phyloP scores from a whole-genome alignment of 2,888 invertebrate genomes.

The Prosapia bicincta region DNA sequence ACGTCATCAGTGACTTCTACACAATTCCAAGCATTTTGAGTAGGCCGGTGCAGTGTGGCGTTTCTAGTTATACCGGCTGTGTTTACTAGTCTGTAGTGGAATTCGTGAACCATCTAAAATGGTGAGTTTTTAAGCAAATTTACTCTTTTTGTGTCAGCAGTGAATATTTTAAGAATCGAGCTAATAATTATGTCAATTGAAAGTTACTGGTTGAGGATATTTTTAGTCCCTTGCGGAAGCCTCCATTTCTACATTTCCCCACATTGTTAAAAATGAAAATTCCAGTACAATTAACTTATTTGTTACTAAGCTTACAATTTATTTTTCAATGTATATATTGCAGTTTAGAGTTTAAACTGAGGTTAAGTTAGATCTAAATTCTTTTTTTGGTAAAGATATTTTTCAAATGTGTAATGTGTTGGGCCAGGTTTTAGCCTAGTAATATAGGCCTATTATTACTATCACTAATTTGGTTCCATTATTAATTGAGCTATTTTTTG shows the following conservation, averaged over 20 bases:
- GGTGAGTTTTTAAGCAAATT: constrained; percentile 18
- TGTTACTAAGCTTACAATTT: too few relatives aligned
- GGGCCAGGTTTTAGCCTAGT: too few relatives aligned
- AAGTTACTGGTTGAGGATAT: not conserved
- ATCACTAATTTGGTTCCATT: too few relatives aligned
- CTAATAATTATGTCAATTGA: not conserved
- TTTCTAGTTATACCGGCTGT: constrained; percentile 37
- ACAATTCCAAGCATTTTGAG: constrained; percentile 38
- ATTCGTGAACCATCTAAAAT: constrained; percentile 20
- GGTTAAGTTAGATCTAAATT: too few relatives aligned
- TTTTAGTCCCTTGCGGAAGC: not conserved
- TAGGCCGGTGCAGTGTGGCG: constrained; percentile 38
- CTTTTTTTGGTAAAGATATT: too few relatives aligned
- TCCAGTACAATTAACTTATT: too few relatives aligned
- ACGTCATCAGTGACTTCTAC: constrained; percentile 37
- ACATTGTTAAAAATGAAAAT: not conserved
- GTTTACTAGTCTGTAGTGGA: constrained; percentile 37
- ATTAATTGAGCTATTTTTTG: too few relatives aligned
- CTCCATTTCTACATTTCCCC: not conserved
- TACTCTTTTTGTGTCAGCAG: not conserved
- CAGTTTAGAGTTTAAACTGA: too few relatives aligned
- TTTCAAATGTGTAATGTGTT: too few relatives aligned
- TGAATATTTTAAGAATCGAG: not conserved
- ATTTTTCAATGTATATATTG: too few relatives aligned
- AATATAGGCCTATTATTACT: too few relatives aligned